Base-by-base conservation (phyloP, 1,140 invertebrate species). In the Aphelenchoides fujianensis region DNA sequence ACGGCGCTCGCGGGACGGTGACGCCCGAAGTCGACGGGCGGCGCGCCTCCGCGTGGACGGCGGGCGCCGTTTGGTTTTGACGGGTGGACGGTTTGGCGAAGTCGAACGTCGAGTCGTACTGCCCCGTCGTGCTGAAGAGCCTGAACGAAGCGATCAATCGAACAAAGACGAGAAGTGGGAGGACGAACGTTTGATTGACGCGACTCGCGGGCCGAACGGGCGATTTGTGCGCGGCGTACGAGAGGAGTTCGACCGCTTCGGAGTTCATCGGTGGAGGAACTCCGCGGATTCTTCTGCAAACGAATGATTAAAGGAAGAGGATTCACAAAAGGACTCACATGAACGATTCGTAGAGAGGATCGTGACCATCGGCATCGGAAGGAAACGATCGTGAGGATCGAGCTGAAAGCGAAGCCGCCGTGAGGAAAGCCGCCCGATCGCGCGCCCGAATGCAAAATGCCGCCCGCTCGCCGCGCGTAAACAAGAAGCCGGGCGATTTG, bases 81-180 rank as follows among this genome's bases (percentile, higher is more conserved):
- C 55, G 55, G 5, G 19, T 7, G 41, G 12, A 16, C 12, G 23
- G 12, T 48, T 12, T 48, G 12, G 41, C 41, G 12, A 23, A 48
- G 41, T 23, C 41, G 23, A 48, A 48, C 12, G 41, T 48, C 23
- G 41, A 12, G 41, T 48, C 41, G 23, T 16, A 48, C 12, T 48
- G 41, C 41, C 23, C 41, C 12, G 12, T 48, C n/a, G n/a, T n/a
- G n/a, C 41, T 48, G 41, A 48, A 48, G 41, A 48, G 12, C 12
- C 23, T 48, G 55, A 59, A 5, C 23, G 23, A 59, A 59, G 5
- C 55, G 52, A 63, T 63, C 3, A 63, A 63, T 41, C 30, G 7
- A 48, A 16, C 23, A 48, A 48, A 16, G n/a, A n/a, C n/a, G n/a
- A n/a, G n/a, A n/a, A n/a, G n/a, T n/a, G n/a, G n/a, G n/a, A n/a